A percentile compares a stretch with the other conserved stretches of the same genome.
These are phyloP conservation scores for Brachionus rotundiformis DNA, from an alignment of 1,140 invertebrate genomes.

Conservation along the genomic window DNA sequence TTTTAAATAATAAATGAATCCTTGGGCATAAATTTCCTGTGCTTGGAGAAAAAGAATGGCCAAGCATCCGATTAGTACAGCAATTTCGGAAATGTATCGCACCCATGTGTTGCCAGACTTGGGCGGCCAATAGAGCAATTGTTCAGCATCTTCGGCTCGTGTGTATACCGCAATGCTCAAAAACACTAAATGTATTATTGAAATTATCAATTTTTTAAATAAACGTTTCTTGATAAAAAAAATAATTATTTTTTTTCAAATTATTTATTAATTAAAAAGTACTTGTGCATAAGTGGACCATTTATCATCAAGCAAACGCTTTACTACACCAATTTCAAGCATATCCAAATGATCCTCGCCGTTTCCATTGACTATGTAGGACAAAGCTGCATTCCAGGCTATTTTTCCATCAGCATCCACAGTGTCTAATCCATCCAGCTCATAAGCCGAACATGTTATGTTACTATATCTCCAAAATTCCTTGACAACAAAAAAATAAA, in stretches of 20 bases:
- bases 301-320: conserved; percentile 92
- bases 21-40: conserved; percentile 89
- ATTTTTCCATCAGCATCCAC: conserved; percentile 87
- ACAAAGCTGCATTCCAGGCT: conserved; percentile 85
- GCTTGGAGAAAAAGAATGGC: conserved; percentile 85
- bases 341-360: conserved; percentile 97
- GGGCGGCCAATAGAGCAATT: conserved; percentile 57
- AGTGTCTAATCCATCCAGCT: conserved; percentile 90
- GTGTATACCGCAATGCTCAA: conserved; percentile 86
- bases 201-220: conserved; percentile 80
- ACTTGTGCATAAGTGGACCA: conserved; percentile 98
- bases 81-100: conserved; percentile 77
- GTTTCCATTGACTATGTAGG: conserved; percentile 90
- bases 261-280: conserved; percentile 56
- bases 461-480: conserved; percentile 99
- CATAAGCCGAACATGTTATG: conserved; percentile 97
- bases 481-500: conserved; percentile 53
- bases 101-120: conserved; percentile 55
- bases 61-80: conserved; percentile 79
- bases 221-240: conserved; percentile 75
- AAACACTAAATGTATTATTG: conserved; percentile 76
- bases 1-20: conserved; percentile 81
- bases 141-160: conserved; percentile 69
- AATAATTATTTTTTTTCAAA: not conserved
- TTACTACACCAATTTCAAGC: conserved; percentile 96